Percentiles rank a stretch among this genome's conserved stretches.
These are phyloP conservation scores for Platyura marginata DNA, from an alignment of 1,140 invertebrate genomes.

Conservation along the genomic window DNA sequence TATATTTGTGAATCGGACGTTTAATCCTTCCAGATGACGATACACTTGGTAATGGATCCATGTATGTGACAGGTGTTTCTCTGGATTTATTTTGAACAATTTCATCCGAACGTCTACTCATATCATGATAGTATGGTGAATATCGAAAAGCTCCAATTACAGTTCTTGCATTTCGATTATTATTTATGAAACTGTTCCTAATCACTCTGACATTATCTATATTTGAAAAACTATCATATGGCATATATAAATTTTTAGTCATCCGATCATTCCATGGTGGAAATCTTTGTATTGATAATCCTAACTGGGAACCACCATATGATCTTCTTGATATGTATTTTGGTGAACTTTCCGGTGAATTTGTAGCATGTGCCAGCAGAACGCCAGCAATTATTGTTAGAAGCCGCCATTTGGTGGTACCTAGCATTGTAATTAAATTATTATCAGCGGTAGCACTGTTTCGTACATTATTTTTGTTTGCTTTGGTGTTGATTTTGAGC, in stretches of 20 bases:
- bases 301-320: slow-evolving; percentile 1
- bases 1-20: background rate
- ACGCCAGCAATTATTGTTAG: slow-evolving; percentile 9
- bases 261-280: slow-evolving; percentile 1
- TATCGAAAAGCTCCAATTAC: slow-evolving; percentile 20
- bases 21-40: background rate
- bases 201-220: slow-evolving; percentile 3
- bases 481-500: no score
- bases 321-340: background rate
- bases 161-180: slow-evolving; percentile 14
- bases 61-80: no score
- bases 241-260: slow-evolving; percentile 19
- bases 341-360: slow-evolving; percentile 1
- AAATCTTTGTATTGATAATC: slow-evolving; percentile 3
- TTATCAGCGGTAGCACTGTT: no score
- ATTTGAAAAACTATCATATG: slow-evolving; percentile 18
- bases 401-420: slow-evolving; percentile 16
- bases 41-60: no score
- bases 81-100: no score
- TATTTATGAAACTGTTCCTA: background rate
- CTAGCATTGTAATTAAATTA: slow-evolving; percentile 25
- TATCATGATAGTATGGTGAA: slow-evolving; percentile 3
- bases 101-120: background rate
- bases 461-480: no score
- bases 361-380: slow-evolving; percentile 6